Conservation (phyloP, 2,113 vertebrate species). For the Gambusia holbrooki region DNA sequence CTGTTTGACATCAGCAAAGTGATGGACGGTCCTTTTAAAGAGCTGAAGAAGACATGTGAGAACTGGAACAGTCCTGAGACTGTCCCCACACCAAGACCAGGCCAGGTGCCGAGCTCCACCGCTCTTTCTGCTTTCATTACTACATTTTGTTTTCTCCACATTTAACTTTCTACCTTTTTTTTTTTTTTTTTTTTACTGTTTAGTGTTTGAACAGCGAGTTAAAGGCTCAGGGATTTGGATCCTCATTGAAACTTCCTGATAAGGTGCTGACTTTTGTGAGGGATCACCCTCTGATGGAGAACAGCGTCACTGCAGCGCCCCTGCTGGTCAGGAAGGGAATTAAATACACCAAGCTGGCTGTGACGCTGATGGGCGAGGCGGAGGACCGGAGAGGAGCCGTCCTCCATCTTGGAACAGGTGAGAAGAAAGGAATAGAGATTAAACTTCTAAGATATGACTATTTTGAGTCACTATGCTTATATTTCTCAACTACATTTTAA, state of each 20-base stretch:
- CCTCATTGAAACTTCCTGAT: conserved; percentile 86
- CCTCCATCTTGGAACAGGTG: conserved; percentile 88
- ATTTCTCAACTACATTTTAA: too few species aligned
- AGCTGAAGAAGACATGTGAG: conserved; percentile 84
- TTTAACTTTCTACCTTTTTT: background rate
- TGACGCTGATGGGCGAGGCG: conserved; percentile 61
- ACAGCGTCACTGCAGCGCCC: conserved; percentile 77
- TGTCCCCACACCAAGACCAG: conserved; percentile 85
- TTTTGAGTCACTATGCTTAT: background rate
- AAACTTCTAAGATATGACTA: background rate
- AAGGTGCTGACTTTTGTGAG: conserved; percentile 88
- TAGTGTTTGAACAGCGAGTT: conserved; percentile 84
- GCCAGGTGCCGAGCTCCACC: conserved; percentile 74
- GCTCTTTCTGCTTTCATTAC: background rate
- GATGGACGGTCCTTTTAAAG: conserved; percentile 85
- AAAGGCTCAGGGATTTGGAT: conserved; percentile 79
- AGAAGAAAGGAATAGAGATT: background rate
- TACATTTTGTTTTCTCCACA: background rate
- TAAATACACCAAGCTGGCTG: conserved; percentile 84
- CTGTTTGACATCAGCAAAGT: conserved; percentile 81
- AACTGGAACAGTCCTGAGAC: conserved; percentile 83
- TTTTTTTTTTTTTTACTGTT: too few species aligned
- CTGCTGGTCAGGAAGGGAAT: conserved; percentile 82
- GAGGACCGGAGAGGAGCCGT: conserved; percentile 69
- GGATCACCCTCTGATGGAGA: conserved; percentile 90